Base-by-base conservation (phyloP, 2,113 vertebrate species). In the Tautogolabrus adspersus region DNA sequence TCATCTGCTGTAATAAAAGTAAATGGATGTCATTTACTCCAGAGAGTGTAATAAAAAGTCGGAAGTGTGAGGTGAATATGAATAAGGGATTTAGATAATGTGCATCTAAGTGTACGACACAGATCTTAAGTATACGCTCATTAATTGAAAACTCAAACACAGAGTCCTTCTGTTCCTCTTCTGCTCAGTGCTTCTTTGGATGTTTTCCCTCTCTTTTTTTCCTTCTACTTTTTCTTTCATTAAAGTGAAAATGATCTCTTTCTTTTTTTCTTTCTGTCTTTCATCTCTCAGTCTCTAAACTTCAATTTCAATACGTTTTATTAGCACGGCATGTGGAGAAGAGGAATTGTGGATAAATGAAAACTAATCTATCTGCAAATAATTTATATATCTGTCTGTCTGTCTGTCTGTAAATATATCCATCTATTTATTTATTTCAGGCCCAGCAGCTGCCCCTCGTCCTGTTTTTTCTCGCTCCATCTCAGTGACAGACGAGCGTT, bases 401-500 rank as follows among this genome's bases (percentile, higher is more conserved):
- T 34, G 30, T 34, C 30, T 34, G 30, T 34, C 30, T 34, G 30
- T 34, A 34, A 34, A 34, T 6, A 34, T 34, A 2, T 61, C n/a
- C 37, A 12, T 69, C 40, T 46, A 55, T 75, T 46, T 38, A 13
- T 77, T 59, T 51, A 6, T 80, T 21, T 16, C 77, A 91, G 89
- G 46, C 5, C 38, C 80, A 16, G 23, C 72, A 0, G 22, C 78
- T 11, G 34, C 72, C 58, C 18, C 86, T 47, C 87, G 92, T 54
- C 92, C 92, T 6, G 9, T 9, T 1, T 87, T 89, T 66, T 83
- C 82, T 38, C 95, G 94, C 69, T 95, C 95, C 72, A 84, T 95
- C 82, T 95, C 95, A 0, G 92, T 93, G 88, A 93, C 91, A 56
- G 95, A 95, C 54, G 94, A 94, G 68, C 77, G 63, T 11, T 88